Evolutionary conservation across 2,888 invertebrate genomes (phyloP).

Genomic region (Onchidella celtica): DNA sequence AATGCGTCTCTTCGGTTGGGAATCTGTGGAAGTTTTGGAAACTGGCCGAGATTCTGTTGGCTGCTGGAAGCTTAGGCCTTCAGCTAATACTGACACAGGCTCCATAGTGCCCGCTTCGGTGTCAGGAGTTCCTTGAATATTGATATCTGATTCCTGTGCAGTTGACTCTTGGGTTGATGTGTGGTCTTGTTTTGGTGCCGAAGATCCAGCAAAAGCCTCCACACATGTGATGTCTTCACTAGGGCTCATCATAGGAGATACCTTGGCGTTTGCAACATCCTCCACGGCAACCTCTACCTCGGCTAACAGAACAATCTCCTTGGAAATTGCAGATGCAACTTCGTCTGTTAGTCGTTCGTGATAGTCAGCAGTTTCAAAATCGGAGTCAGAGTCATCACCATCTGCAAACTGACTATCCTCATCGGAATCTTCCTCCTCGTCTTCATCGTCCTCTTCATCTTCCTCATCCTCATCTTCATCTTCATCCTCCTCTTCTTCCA

Average conservation of each 20-base stretch:
- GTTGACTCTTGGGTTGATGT: not conserved
- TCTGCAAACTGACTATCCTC: conserved; percentile 22
- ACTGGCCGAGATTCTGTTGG: not conserved
- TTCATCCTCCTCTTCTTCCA: not conserved
- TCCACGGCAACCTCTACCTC: conserved; percentile 54
- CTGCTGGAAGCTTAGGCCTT: not conserved
- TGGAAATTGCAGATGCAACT: conserved; percentile 51
- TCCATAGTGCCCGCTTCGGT: not conserved
- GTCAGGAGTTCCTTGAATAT: not conserved
- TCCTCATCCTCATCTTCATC: not conserved
- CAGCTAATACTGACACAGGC: not conserved
- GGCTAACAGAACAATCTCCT: conserved; percentile 53
- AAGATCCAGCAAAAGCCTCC: conserved; percentile 3
- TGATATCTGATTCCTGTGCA: not conserved
- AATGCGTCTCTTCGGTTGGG: conserved; percentile 21
- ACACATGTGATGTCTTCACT: not conserved
- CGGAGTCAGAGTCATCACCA: conserved; percentile 24
- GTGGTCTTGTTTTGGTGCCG: not conserved
- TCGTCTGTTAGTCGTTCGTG: conserved; percentile 42
- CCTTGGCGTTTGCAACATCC: conserved; percentile 45
- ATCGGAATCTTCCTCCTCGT: conserved; percentile 13
- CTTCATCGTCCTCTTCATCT: conserved; percentile 19
- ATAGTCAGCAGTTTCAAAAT: conserved; percentile 46
- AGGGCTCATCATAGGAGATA: conserved; percentile 18
- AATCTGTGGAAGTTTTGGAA: not conserved